A percentile compares a stretch with the other conserved stretches of the same genome.
These are phyloP conservation scores for Tortricodes alternella DNA, from an alignment of 2,888 invertebrate genomes.

Conservation along the genomic window DNA sequence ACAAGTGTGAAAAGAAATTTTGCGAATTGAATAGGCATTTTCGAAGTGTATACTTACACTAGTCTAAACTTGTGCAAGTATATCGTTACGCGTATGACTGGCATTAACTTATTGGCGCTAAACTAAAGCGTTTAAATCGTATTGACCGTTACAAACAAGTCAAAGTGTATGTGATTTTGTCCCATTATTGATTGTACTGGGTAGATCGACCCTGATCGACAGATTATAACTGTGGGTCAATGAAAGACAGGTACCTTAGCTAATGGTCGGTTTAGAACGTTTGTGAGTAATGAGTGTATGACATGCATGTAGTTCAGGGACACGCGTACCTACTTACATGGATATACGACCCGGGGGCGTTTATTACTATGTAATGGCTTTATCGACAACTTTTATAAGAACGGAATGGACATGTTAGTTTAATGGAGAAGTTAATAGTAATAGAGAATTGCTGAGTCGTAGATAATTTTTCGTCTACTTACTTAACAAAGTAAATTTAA, in stretches of 20 bases:
- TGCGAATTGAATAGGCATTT: too few relatives aligned
- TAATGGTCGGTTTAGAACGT: slow-evolving; percentile 17
- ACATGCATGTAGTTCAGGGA: slow-evolving; percentile 30
- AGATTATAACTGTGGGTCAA: slow-evolving; percentile 30
- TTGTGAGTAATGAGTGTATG: slow-evolving; percentile 28
- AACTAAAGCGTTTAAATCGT: too few relatives aligned
- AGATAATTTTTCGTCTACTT: too few relatives aligned
- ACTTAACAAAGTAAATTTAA: too few relatives aligned
- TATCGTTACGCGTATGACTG: too few relatives aligned
- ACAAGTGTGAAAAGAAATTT: too few relatives aligned
- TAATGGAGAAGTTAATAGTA: too few relatives aligned
- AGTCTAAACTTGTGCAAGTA: too few relatives aligned
- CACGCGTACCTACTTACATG: not conserved
- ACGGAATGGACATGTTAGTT: too few relatives aligned
- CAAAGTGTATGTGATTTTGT: slow-evolving; percentile 1
- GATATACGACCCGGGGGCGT: not conserved
- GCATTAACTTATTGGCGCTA: too few relatives aligned
- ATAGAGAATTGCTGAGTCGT: too few relatives aligned
- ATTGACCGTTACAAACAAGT: not conserved
- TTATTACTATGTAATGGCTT: not conserved
- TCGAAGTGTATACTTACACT: too few relatives aligned
- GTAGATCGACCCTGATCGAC: slow-evolving; percentile 26
- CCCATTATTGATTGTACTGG: slow-evolving; percentile 4
- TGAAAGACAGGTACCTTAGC: slow-evolving; percentile 15
- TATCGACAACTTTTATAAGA: slow-evolving; percentile 8